A percentile compares a stretch with the other conserved stretches of the same genome.
phyloP scores from a whole-genome alignment of 1,140 invertebrate species.

The Drosophila murphyi region DNA sequence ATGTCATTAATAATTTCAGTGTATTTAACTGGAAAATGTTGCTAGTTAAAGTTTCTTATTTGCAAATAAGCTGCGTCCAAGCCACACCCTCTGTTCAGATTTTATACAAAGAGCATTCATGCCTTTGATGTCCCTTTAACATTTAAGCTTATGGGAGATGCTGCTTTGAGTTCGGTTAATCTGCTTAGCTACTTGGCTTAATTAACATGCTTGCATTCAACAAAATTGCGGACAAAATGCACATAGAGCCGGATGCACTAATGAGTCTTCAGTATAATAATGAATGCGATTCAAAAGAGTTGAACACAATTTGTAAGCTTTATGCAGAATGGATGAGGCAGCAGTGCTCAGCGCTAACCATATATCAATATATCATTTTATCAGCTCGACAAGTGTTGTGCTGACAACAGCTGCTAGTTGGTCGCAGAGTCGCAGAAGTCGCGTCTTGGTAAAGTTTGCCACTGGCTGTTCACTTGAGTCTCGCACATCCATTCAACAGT shows the following conservation, averaged over 20 bases:
- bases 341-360: neutral
- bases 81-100: no score
- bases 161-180: conserved; percentile 17
- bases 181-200: conserved; percentile 6
- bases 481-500: neutral
- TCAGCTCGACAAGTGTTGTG: conserved; percentile 2
- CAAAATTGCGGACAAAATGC: neutral
- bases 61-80: no score
- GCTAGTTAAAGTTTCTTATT: no score
- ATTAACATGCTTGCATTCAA: conserved; percentile 2
- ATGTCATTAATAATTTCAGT: no score
- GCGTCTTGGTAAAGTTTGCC: neutral
- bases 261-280: neutral
- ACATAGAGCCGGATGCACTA: neutral
- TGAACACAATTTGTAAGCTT: neutral
- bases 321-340: neutral
- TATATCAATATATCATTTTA: conserved; percentile 4
- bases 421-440: neutral
- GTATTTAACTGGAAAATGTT: no score
- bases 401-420: conserved; percentile 1
- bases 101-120: neutral
- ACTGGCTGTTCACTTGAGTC: conserved; percentile 1
- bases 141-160: neutral
- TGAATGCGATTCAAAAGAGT: neutral
- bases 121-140: conserved; percentile 6